Evolutionary conservation across 2,888 invertebrate species (phyloP), one percentile per base, ranked within the genome.

Genomic region (Athalia cordata): DNA sequence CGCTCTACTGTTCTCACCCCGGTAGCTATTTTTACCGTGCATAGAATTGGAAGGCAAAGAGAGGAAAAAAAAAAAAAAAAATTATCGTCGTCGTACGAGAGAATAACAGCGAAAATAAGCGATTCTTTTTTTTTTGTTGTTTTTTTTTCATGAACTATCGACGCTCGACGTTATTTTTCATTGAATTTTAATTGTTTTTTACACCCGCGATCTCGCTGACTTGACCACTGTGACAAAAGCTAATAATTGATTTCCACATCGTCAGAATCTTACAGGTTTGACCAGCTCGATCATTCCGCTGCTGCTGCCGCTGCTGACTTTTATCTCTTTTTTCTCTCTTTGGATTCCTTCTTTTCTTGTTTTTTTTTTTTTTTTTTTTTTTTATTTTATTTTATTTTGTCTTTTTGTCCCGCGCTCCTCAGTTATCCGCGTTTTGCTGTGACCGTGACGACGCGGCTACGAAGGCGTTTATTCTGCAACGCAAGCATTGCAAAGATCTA

Each of bases 261-360:
- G 50, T 68, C 68, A 13, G 55, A n/a, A 11, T 9, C 43, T 29
- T 67, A 68, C 68, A 68, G 68, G 68, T 68, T 68, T 68, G 9
- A 68, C 68, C 68, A 52, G 68, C 52, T 49, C 11, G n/a, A 29
- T 9, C 11, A 11, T 9, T 50, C 15, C 9, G 52, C 29, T 2
- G 29, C 67, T 29, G 11, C 13, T 9, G 67, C 15, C 9, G 52
- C 67, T 29, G 11, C 67, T 29, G 11, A 29, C n/a, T 3, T 64
- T 29, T 6, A 52, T 4, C n/a, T 50, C 49, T 52, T 29, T 49
- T 3, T 45, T 47, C 13, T 13, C 68, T 68, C 52, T 68, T 52
- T 43, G 52, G 68, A 52, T 68, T 7, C 29, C 29, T 29, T 29
- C 29, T 29, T 29, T n/a, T n/a, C n/a, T n/a, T n/a, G n/a, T n/a